phyloP scores from a whole-genome alignment of 92 coral and sea anemone genomes.

The Paramuricea clavata region DNA sequence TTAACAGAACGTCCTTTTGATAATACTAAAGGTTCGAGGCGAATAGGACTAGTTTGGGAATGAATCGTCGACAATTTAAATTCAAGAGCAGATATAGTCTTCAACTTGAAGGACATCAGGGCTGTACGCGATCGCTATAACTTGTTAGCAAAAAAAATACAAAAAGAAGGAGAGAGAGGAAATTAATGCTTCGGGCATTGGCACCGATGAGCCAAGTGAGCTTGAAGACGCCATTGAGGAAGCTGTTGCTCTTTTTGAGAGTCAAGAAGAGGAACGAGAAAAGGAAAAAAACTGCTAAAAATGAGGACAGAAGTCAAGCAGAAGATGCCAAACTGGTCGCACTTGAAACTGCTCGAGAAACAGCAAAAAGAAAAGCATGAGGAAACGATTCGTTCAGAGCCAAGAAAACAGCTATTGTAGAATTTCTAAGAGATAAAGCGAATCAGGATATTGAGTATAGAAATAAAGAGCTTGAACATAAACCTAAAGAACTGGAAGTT shows the following conservation, averaged over 20 bases:
- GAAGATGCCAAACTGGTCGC: neutral
- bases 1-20: neutral
- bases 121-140: neutral
- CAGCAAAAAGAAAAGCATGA: neutral
- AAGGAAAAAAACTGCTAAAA: neutral
- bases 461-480: neutral
- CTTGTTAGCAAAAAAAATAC: conserved; percentile 1
- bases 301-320: neutral
- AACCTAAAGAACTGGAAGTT: neutral
- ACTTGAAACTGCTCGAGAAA: neutral
- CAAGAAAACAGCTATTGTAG: neutral
- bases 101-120: neutral
- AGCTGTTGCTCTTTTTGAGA: neutral
- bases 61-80: neutral
- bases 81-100: neutral
- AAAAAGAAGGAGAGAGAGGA: neutral
- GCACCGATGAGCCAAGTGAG: neutral
- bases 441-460: neutral
- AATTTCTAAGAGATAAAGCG: neutral
- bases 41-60: neutral
- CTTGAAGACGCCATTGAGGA: neutral
- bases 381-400: neutral
- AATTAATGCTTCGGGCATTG: neutral
- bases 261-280: neutral
- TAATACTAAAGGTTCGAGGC: neutral